Base-by-base conservation (phyloP, 2,113 vertebrate genomes). In the Phylloscopus whistleri region DNA sequence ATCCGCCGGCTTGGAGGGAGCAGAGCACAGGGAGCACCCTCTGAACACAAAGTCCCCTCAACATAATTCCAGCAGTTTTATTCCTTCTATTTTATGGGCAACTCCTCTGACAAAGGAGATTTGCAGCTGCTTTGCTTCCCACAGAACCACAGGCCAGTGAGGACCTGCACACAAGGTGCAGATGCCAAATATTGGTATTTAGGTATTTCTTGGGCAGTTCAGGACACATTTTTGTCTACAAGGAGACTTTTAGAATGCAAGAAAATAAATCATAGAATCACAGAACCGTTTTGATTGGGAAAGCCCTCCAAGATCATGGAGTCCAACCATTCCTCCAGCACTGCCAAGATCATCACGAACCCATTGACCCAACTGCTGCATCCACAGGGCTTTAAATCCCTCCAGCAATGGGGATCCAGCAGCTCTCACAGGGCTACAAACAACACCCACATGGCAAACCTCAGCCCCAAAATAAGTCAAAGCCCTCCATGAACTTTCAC, bases 1-100 rank as follows among this genome's bases (percentile, higher is more conserved):
- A 60, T 14, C 13, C 0, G 0, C 19, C 7, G 5, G 7, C 74
- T 43, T 2, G 0, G 62, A 41, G 41, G 41, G 41, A 41, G 41
- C 41, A 41, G 41, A 30, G 79, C 44, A 10, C 20, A 9, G 30
- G 17, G 67, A 75, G 53, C 49, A 46, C 4, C 31, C 27, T 41
- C 46, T 7, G 52, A 72, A 26, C 13, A 83, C 33, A 16, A n/a
- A 63, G 26, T 19, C 17, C 31, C 31, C 23, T 41, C 51, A 24
- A n/a, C 13, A 37, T 20, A 14, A 33, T 48, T 37, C 75, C 48
- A 35, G 66, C 21, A 31, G 16, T 13, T 55, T 15, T 11, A 16
- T 8, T 44, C 33, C 51, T 31, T 48, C 23, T 46, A 2, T 8
- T 67, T 37, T 0, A 77, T 6, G 5, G 52, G 18, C 37, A 43